Conservation (phyloP, 2,888 invertebrate species). For the Clivina fossor region DNA sequence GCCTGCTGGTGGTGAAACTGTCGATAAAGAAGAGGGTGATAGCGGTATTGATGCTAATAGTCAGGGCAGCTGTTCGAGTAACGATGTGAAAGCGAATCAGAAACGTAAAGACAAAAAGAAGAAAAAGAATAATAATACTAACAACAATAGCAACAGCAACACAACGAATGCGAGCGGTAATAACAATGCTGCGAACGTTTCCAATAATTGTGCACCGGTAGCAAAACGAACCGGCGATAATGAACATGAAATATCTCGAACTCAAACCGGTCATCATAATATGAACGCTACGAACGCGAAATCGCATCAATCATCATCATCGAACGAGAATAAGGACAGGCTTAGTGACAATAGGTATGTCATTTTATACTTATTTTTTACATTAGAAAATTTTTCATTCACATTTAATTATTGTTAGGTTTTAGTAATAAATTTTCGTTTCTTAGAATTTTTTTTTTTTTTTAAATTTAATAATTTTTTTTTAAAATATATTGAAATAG, state of each 20-base stretch:
- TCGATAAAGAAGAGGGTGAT: conserved; percentile 81
- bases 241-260: conserved; percentile 16
- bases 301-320: no score
- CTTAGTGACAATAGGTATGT: conserved; percentile 28
- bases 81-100: conserved; percentile 75
- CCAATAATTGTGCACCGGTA: conserved; percentile 30
- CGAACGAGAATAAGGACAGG: conserved; percentile 27
- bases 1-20: conserved; percentile 44
- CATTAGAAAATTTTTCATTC: no score
- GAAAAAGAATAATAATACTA: conserved; percentile 51
- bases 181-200: conserved; percentile 32
- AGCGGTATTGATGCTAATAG: conserved; percentile 88
- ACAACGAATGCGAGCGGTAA: conserved; percentile 29
- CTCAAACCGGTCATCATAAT: no score
- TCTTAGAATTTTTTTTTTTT: no score
- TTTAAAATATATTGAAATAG: no score
- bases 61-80: conserved; percentile 86
- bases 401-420: no score
- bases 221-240: conserved; percentile 23
- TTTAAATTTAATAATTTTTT: no score
- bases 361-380: no score
- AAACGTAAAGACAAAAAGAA: conserved; percentile 70
- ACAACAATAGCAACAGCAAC: conserved; percentile 34
- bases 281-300: no score
- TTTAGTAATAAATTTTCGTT: no score